Evolutionary conservation across 2,888 invertebrate genomes (phyloP), one percentile per base, ranked within the genome.

Genomic region (Polia nebulosa): DNA sequence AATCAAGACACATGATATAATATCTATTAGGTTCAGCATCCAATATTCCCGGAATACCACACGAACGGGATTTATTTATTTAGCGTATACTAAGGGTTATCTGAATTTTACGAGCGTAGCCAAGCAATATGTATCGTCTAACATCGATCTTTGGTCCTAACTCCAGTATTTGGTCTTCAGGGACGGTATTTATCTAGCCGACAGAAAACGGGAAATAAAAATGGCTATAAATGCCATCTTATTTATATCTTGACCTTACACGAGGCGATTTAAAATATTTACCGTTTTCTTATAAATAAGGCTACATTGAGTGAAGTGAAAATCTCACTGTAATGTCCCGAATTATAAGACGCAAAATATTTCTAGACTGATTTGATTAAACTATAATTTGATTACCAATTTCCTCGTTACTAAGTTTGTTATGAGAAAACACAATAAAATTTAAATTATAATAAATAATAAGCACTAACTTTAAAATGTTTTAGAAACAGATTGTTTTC

Each of bases 101-200:
- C 56, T 80, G 36, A 59, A 70, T 55, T 65, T 80, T 62, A 76
- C 39, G 70, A 65, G 56, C 56, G 53, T 49, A 65, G 56, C 66
- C 53, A 47, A 39, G 75, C 60, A 67, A 76, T 71, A 76, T 68
- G 66, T 72, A 78, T 78, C 51, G 70, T 36, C 44, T 45, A 20
- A 57, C 67, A 83, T 78, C 64, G 74, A 72, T 76, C 72, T 81
- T 34, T 65, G 57, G 60, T 55, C 45, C 68, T 51, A 72, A 62
- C 59, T 59, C 62, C 57, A 52, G 22, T 44, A 53, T 51, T 60
- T 60, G 55, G 53, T 45, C 71, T 64, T 81, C 52, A 63, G 77
- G 76, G 83, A 80, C 73, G 64, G 56, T 45, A 73, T 81, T 76
- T 71, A 79, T 76, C 53, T 29, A 44, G 36, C 62, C 4, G 20